These are phyloP conservation scores for Drosophila quinaria DNA, from an alignment of 2,888 invertebrate species.

Conservation along the genomic window DNA sequence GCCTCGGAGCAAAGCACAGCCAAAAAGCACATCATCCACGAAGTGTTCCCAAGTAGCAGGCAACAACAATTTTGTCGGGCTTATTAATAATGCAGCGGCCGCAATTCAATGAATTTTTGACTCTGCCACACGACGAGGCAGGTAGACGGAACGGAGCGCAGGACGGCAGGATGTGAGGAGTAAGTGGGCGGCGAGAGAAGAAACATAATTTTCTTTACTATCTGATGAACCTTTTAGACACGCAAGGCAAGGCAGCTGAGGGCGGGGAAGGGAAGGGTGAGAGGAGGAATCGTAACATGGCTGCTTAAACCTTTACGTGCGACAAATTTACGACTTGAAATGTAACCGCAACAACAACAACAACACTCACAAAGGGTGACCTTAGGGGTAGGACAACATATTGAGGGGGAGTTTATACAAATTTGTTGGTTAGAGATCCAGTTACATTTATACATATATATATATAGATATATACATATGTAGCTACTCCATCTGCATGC, in stretches of 20 bases:
- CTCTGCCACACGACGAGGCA: conserved; percentile 51
- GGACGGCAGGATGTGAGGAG: not conserved
- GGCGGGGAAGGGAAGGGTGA: not conserved
- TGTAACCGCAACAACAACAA: conserved; percentile 61
- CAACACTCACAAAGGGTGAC: not conserved
- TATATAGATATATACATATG: conserved; percentile 51
- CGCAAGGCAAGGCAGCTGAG: conserved; percentile 32
- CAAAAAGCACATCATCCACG: conserved; percentile 48
- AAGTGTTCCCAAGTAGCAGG: conserved; percentile 57
- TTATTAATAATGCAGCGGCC: conserved; percentile 81
- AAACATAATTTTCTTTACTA: conserved; percentile 73
- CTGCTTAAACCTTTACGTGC: conserved; percentile 83
- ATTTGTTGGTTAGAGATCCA: conserved; percentile 38
- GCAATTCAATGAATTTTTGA: conserved; percentile 83
- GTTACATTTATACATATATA: conserved; percentile 14
- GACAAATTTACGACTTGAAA: conserved; percentile 83
- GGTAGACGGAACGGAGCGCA: not conserved
- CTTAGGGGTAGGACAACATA: not conserved
- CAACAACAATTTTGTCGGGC: conserved; percentile 69
- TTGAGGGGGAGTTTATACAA: conserved; percentile 40
- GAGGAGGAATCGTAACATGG: conserved; percentile 44
- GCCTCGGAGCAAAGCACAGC: not conserved
- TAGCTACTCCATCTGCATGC: conserved; percentile 54
- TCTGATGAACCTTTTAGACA: conserved; percentile 81
- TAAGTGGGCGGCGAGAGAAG: conserved; percentile 25